Conservation (phyloP, 2,113 vertebrate species). For the Empidonax traillii region DNA sequence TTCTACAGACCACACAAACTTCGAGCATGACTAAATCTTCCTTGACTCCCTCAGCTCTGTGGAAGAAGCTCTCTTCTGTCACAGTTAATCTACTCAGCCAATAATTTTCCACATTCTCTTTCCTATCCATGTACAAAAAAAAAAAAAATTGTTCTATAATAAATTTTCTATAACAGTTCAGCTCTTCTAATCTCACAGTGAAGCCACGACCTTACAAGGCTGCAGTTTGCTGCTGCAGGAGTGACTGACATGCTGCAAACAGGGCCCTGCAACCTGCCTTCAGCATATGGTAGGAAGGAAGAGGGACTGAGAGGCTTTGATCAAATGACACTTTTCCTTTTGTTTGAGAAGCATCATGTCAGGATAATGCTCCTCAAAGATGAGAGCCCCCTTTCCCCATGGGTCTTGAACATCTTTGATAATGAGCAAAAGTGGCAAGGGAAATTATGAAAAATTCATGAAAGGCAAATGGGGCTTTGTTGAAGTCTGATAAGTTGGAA, state of each 20-base stretch:
- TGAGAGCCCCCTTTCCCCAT: constrained; percentile 45
- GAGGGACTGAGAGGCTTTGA: constrained; percentile 48
- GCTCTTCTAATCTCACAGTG: not conserved
- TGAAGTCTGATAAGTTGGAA: constrained; percentile 66
- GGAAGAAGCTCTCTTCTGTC: not conserved
- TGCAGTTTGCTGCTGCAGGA: not conserved
- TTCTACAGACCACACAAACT: not conserved
- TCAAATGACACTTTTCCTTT: constrained; percentile 62
- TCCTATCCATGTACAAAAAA: not conserved
- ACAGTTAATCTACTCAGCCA: not conserved
- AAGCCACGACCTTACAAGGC: not conserved
- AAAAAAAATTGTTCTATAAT: not conserved
- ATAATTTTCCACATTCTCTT: not conserved
- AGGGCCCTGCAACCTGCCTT: not conserved
- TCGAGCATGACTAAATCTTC: not conserved
- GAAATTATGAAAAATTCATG: constrained; percentile 72
- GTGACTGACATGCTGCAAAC: not conserved
- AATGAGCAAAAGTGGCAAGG: constrained; percentile 69
- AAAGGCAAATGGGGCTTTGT: constrained; percentile 69
- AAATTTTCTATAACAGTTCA: not conserved
- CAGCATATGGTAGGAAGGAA: not conserved
- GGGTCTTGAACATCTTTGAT: constrained; percentile 64
- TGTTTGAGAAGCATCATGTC: constrained; percentile 57
- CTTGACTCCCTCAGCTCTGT: not conserved
- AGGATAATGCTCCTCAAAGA: constrained; percentile 60